Evolutionary conservation across 2,113 vertebrate species (phyloP).

Genomic region (Entelurus aequoreus): DNA sequence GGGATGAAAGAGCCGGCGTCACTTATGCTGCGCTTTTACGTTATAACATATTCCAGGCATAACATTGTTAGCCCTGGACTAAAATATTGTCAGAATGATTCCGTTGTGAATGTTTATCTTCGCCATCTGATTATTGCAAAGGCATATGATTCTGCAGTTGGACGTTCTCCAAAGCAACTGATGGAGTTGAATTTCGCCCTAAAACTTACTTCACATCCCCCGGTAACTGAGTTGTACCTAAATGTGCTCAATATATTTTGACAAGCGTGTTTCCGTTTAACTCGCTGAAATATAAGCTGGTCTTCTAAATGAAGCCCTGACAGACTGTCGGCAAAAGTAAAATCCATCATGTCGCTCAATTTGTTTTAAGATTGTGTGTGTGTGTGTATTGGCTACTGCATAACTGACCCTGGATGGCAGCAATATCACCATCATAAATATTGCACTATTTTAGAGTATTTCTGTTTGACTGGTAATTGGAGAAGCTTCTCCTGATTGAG

Average conservation of each 20-base stretch:
- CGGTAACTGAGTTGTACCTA: constrained; percentile 11
- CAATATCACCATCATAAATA: constrained; percentile 21
- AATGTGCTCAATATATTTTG: constrained; percentile 38
- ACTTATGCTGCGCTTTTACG: no score
- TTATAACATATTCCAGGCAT: neutral
- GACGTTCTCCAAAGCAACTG: constrained; percentile 15
- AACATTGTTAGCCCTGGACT: constrained; percentile 1
- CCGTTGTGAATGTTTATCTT: constrained; percentile 15
- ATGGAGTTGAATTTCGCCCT: constrained; percentile 16
- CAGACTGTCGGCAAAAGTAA: constrained; percentile 22
- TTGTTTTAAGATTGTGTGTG: constrained; percentile 23
- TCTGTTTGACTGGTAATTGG: constrained; percentile 30
- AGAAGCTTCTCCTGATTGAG: constrained; percentile 36
- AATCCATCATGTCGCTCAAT: constrained; percentile 23
- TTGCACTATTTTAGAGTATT: constrained; percentile 16
- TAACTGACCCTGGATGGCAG: constrained; percentile 2
- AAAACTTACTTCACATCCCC: constrained; percentile 16
- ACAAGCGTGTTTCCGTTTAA: constrained; percentile 42
- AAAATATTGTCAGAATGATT: constrained; percentile 18
- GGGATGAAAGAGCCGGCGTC: no score
- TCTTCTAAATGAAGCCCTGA: constrained; percentile 29
- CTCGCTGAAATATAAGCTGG: constrained; percentile 22
- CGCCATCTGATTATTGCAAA: constrained; percentile 26
- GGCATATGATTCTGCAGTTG: constrained; percentile 11
- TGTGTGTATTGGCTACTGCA: constrained; percentile 2